These are phyloP conservation scores for Rattus norvegicus DNA, from an alignment of 2,113 vertebrate species.

Conservation along the genomic window GRCr8 NC_086035.1:93133501-93134000, in stretches of 20 bases:
- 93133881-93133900: not conserved
- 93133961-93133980: constrained; percentile 53
- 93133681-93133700: not conserved
- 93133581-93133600: not conserved
- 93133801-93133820: not conserved
- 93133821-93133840: not conserved
- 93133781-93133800: not conserved
- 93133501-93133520: not conserved
- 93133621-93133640: not conserved
- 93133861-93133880: not conserved
- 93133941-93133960: constrained; percentile 1
- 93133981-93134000: constrained; percentile 19
- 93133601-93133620: not conserved
- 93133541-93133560: not conserved
- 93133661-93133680: not conserved
- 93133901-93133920: not conserved
- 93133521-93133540: not conserved
- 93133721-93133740: not conserved
- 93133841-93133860: not conserved
- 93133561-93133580: not conserved
- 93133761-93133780: not conserved
- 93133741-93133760: not conserved
- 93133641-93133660: not conserved
- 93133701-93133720: not conserved
- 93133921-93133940: not conserved